Evolutionary conservation across 2,797 vertebrate genomes (phyloP).

Genomic region (Anguilla anguilla): DNA sequence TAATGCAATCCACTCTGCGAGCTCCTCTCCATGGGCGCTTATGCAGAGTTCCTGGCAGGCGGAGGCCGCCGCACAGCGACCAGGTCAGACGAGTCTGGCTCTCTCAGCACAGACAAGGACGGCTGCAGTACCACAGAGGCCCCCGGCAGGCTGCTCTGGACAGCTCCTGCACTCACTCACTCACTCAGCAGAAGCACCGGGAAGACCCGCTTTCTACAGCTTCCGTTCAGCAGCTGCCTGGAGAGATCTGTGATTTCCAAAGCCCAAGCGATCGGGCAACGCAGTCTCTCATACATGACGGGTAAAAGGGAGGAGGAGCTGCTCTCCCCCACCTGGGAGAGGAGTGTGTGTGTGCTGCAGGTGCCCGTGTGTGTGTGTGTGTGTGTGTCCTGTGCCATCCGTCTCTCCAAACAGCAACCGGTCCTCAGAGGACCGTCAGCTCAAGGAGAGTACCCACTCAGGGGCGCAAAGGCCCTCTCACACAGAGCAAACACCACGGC

Average conservation of each 20-base stretch:
- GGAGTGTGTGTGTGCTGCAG: not conserved
- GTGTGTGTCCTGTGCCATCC: not conserved
- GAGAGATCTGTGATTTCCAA: not conserved
- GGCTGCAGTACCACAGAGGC: not conserved
- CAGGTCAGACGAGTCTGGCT: not conserved
- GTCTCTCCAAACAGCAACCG: not conserved
- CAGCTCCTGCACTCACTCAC: not conserved
- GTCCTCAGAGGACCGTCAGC: not conserved
- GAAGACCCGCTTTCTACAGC: not conserved
- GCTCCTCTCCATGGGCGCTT: not conserved
- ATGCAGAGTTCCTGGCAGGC: not conserved
- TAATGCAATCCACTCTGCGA: not conserved
- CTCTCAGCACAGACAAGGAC: not conserved
- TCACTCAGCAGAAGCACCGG: not conserved
- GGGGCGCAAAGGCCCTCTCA: not conserved
- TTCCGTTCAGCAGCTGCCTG: not conserved
- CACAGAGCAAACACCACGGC: not conserved
- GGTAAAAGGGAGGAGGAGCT: not conserved
- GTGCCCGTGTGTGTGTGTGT: not conserved
- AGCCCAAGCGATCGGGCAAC: not conserved
- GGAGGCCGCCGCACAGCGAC: not conserved
- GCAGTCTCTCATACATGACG: conserved; percentile 9
- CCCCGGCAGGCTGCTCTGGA: not conserved
- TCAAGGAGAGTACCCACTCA: not conserved
- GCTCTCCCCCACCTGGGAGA: not conserved